Percentiles rank a stretch among this genome's conserved stretches.
Conservation (phyloP, 2,888 invertebrate genomes). For the Gastrophysa polygoni region DNA sequence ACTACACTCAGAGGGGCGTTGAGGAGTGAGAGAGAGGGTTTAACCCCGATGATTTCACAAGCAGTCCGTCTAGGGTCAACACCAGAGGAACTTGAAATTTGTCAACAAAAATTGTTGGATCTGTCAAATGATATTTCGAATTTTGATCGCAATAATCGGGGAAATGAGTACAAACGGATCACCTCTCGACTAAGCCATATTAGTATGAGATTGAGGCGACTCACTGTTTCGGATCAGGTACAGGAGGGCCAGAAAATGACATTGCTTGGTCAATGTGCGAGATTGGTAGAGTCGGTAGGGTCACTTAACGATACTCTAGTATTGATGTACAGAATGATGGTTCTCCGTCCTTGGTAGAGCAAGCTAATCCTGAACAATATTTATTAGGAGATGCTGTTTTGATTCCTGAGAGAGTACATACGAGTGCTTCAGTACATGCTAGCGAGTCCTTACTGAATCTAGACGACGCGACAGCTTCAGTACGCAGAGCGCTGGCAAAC, state of each 20-base stretch:
- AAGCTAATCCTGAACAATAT: too few relatives aligned
- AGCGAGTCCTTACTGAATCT: too few relatives aligned
- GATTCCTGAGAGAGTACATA: too few relatives aligned
- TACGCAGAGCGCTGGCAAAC: too few relatives aligned
- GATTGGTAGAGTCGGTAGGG: too few relatives aligned
- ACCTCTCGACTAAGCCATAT: background rate
- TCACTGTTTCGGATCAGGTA: background rate
- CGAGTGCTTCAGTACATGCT: too few relatives aligned
- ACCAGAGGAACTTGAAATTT: background rate
- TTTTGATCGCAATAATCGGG: conserved; percentile 1
- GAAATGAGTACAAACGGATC: background rate
- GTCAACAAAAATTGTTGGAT: background rate
- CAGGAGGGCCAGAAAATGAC: background rate
- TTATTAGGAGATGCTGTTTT: too few relatives aligned
- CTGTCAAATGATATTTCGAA: background rate
- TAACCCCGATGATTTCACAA: background rate
- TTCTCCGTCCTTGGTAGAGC: too few relatives aligned
- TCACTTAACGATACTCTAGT: too few relatives aligned
- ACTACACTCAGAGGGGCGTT: background rate
- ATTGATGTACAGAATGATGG: too few relatives aligned
- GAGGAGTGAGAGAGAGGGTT: conserved; percentile 2
- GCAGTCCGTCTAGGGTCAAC: background rate
- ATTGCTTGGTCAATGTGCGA: background rate
- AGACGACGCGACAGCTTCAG: too few relatives aligned
- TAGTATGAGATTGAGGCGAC: background rate